Percentiles rank a stretch among this genome's conserved stretches.
Evolutionary conservation across 2,888 invertebrate species (phyloP).

Genomic region (Dioctria linearis): DNA sequence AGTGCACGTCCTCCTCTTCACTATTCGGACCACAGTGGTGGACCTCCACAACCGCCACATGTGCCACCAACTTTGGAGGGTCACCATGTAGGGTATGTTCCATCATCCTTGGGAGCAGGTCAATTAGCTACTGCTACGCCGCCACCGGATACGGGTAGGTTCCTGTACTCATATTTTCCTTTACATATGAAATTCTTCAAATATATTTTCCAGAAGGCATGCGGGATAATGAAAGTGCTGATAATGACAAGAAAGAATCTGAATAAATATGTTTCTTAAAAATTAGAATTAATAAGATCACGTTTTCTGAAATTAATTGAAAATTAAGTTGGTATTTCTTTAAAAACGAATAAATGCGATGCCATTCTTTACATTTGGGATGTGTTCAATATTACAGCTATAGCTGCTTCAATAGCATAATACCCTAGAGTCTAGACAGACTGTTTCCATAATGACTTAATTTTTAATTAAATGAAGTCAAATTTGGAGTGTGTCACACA

Average conservation of each 20-base stretch:
- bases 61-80: conserved; percentile 61
- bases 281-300: neutral
- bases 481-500: no score
- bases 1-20: conserved; percentile 64
- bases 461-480: no score
- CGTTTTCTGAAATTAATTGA: no score
- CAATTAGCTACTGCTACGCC: conserved; percentile 60
- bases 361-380: no score
- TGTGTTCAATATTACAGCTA: no score
- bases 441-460: no score
- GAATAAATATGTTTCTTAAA: conserved; percentile 62
- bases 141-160: conserved; percentile 53
- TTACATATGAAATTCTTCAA: neutral
- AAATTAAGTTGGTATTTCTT: no score
- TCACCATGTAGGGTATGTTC: conserved; percentile 62
- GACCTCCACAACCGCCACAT: conserved; percentile 62
- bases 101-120: conserved; percentile 58
- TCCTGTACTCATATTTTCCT: neutral
- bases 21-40: conserved; percentile 61
- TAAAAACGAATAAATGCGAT: no score
- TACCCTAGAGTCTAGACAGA: no score
- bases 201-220: conserved; percentile 59
- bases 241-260: conserved; percentile 68
- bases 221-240: conserved; percentile 60
- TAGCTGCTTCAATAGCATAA: no score